phyloP scores from a whole-genome alignment of 1,140 invertebrate species.

The Leucophenga varia region DNA sequence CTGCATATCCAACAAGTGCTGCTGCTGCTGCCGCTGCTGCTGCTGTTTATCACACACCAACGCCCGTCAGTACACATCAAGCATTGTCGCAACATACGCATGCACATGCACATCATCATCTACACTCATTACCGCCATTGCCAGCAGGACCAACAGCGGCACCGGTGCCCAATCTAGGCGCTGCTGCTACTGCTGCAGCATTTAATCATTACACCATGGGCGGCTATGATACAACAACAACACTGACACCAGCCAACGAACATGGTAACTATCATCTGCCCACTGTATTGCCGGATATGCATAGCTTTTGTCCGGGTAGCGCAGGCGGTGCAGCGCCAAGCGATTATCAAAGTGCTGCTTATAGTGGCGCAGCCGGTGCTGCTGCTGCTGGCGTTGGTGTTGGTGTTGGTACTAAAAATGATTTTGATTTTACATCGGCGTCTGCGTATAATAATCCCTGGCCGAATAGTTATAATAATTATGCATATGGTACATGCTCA shows the following conservation, averaged over 20 bases:
- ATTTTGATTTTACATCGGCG: constrained; percentile 32
- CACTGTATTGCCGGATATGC: constrained; percentile 47
- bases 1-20: constrained; percentile 28
- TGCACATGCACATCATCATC: constrained; percentile 27
- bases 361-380: constrained; percentile 23
- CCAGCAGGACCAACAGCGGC: constrained; percentile 54
- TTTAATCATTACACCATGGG: constrained; percentile 33
- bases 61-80: too few relatives aligned
- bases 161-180: constrained; percentile 55
- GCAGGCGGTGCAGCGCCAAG: constrained; percentile 35
- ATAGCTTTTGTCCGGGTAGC: constrained; percentile 48
- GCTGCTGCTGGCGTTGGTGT: constrained; percentile 54
- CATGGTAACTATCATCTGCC: constrained; percentile 39
- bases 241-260: constrained; percentile 19
- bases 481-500: constrained; percentile 64
- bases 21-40: constrained; percentile 36
- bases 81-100: too few relatives aligned
- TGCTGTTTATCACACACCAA: constrained; percentile 25
- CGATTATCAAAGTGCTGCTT: constrained; percentile 49
- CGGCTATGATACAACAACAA: constrained; percentile 36
- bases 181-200: constrained; percentile 19
- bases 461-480: constrained; percentile 64
- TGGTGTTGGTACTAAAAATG: constrained; percentile 38
- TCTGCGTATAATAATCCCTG: constrained; percentile 59
- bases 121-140: constrained; percentile 48